Percentiles rank a stretch among this genome's conserved stretches.
phyloP scores from a whole-genome alignment of 2,113 vertebrate genomes.

The Cricetomys ansorgei region DNA sequence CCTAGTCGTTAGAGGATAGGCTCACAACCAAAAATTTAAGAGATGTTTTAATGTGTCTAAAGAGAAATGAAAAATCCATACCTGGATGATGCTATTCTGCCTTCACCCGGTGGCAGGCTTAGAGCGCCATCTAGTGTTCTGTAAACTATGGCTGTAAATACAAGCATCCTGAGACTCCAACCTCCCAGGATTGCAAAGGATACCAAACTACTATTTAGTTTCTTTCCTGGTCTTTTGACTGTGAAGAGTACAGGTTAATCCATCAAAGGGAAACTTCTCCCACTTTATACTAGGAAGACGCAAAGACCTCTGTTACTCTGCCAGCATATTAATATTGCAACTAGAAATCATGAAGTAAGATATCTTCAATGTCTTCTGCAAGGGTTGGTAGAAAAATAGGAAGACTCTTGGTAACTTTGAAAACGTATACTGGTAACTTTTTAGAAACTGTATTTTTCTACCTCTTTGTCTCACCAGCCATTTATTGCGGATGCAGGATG shows the following conservation, averaged over 20 bases:
- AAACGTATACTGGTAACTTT: not conserved
- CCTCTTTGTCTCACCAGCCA: not conserved
- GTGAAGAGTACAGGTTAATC: not conserved
- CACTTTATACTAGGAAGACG: not conserved
- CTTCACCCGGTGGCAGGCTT: not conserved
- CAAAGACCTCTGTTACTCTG: not conserved
- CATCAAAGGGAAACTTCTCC: not conserved
- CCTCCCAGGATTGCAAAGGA: not conserved
- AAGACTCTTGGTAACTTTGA: conserved; percentile 1
- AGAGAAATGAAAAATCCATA: not conserved
- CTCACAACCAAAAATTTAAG: not conserved
- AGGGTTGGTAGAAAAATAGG: not conserved
- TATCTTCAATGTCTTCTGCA: not conserved
- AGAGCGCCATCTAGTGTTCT: conserved; percentile 65
- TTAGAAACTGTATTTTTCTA: conserved; percentile 19
- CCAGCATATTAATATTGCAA: not conserved
- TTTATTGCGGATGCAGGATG: not conserved
- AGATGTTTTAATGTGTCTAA: not conserved
- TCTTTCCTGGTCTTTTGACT: not conserved
- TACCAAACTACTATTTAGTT: not conserved
- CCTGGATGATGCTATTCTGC: not conserved
- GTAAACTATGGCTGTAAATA: not conserved
- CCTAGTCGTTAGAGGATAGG: too few relatives aligned
- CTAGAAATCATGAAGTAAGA: not conserved
- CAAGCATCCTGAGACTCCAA: not conserved